Evolutionary conservation across 2,113 vertebrate species (phyloP).

Genomic region (Paracanthobrama guichenoti): DNA sequence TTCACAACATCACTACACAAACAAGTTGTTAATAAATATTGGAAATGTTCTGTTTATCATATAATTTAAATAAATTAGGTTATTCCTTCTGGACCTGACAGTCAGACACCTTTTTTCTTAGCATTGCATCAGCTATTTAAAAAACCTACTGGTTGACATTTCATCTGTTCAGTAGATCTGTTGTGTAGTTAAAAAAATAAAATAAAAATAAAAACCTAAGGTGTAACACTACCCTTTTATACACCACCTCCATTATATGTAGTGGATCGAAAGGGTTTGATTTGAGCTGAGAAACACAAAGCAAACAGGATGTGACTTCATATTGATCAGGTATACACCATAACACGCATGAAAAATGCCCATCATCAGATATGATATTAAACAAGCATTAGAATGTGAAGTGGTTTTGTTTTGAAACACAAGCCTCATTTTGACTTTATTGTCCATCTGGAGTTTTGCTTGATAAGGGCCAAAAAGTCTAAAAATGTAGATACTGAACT

Average conservation of each 20-base stretch:
- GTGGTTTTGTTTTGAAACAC: slow-evolving; percentile 4
- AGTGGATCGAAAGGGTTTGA: neutral
- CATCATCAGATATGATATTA: slow-evolving; percentile 15
- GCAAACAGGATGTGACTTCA: slow-evolving; percentile 1
- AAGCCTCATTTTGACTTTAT: slow-evolving; percentile 18
- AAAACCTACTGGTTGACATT: neutral
- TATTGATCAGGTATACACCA: neutral
- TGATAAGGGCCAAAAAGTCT: neutral
- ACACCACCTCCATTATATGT: neutral
- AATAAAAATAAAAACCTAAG: neutral
- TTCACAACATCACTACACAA: too few species aligned
- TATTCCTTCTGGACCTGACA: neutral
- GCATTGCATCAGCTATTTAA: neutral
- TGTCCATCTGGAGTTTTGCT: slow-evolving; percentile 11
- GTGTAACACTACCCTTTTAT: neutral
- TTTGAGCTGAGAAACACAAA: slow-evolving; percentile 32
- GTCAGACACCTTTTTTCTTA: neutral
- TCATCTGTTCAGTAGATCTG: neutral
- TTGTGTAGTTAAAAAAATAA: neutral
- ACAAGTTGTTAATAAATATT: neutral
- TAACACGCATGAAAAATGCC: slow-evolving; percentile 9
- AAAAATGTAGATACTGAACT: neutral
- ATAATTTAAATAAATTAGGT: too few species aligned
- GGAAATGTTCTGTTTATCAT: neutral
- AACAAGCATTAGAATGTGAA: slow-evolving; percentile 8